A percentile compares a stretch with the other conserved stretches of the same genome.
Conservation (phyloP, 2,113 vertebrate species). For the Ptyas mucosa region DNA sequence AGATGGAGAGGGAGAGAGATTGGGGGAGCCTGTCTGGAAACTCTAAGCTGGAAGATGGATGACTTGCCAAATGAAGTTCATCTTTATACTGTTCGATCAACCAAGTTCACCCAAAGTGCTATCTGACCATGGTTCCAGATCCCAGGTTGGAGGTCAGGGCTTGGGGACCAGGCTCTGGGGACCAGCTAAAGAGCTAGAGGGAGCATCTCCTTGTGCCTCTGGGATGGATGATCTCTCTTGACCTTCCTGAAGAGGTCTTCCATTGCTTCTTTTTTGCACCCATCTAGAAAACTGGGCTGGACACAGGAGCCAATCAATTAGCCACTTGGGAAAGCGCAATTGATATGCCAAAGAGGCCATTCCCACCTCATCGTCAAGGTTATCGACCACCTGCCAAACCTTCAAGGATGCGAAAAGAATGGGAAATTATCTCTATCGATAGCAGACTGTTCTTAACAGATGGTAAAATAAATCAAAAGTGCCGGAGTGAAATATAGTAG, state of each 20-base stretch:
- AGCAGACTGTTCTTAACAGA: slow-evolving; percentile 73
- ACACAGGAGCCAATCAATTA: slow-evolving; percentile 51
- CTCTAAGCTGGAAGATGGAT: not conserved
- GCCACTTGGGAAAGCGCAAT: slow-evolving; percentile 56
- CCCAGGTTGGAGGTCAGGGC: not conserved
- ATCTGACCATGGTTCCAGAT: not conserved
- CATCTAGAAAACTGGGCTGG: slow-evolving; percentile 18
- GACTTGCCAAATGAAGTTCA: not conserved
- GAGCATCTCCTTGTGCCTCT: not conserved
- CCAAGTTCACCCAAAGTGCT: not conserved
- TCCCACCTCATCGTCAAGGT: slow-evolving; percentile 70
- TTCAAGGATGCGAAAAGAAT: slow-evolving; percentile 64
- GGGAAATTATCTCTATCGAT: slow-evolving; percentile 67
- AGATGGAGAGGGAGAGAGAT: not conserved
- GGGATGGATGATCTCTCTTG: not conserved
- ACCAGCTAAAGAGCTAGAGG: not conserved
- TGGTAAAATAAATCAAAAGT: slow-evolving; percentile 74
- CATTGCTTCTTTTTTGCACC: not conserved
- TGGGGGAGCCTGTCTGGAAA: not conserved
- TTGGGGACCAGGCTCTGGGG: not conserved
- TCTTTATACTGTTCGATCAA: not conserved
- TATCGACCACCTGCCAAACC: slow-evolving; percentile 69
- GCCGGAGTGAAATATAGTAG: slow-evolving; percentile 66
- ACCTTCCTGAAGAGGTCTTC: not conserved
- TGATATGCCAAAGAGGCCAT: slow-evolving; percentile 54